Percentiles rank a stretch among this genome's conserved stretches.
Evolutionary conservation across 2,888 invertebrate genomes (phyloP).

Genomic region (Caenorhabditis becei): DNA sequence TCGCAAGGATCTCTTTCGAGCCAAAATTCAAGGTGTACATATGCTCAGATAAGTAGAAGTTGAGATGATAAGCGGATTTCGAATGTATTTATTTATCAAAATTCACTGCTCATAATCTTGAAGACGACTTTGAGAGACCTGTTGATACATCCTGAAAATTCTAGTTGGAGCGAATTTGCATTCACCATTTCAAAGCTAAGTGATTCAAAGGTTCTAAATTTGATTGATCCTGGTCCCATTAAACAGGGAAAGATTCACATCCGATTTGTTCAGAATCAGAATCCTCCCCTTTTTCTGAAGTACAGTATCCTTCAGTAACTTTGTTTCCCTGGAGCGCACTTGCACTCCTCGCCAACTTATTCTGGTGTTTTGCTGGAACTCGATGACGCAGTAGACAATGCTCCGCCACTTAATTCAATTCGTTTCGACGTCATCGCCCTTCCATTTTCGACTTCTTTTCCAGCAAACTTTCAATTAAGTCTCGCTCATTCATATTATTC

Average conservation of each 20-base stretch:
- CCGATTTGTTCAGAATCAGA: too few relatives aligned
- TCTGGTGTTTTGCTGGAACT: not conserved
- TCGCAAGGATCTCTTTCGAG: not conserved
- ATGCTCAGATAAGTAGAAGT: not conserved
- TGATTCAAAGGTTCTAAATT: too few relatives aligned
- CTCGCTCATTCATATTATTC: not conserved
- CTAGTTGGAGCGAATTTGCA: constrained; percentile 4
- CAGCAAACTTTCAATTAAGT: constrained; percentile 26
- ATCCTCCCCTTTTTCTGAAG: too few relatives aligned
- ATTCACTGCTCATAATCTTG: not conserved
- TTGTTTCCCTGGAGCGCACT: too few relatives aligned
- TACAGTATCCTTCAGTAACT: too few relatives aligned
- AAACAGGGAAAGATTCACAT: too few relatives aligned
- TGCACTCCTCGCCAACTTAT: too few relatives aligned
- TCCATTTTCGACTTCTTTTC: constrained; percentile 11
- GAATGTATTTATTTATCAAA: not conserved
- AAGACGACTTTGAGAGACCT: too few relatives aligned
- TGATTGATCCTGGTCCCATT: not conserved
- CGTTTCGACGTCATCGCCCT: not conserved
- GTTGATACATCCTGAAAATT: not conserved
- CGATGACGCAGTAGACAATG: constrained; percentile 3
- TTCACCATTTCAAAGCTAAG: too few relatives aligned
- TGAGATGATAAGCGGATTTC: not conserved
- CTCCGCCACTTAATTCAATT: constrained; percentile 11
- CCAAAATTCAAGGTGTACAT: too few relatives aligned